Evolutionary conservation across 2,797 vertebrate genomes (phyloP).

Genomic region (Oreochromis mossambicus): DNA sequence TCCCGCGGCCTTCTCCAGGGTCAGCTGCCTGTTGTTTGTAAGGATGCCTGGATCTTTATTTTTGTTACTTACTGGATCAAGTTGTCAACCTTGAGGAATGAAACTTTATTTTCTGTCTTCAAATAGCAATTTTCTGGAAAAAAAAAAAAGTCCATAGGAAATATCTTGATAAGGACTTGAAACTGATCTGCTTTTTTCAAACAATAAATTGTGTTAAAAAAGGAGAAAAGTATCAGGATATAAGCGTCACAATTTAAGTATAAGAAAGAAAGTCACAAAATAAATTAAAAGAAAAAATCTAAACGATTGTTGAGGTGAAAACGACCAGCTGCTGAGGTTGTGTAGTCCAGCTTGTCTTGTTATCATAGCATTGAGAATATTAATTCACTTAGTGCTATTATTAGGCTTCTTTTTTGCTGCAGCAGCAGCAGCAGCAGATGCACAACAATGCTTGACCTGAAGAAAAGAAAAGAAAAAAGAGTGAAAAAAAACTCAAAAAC

Average conservation of each 20-base stretch:
- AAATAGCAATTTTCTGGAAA: not conserved
- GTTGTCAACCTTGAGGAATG: not conserved
- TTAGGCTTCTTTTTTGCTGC: not conserved
- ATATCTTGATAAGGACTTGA: not conserved
- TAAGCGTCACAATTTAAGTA: not conserved
- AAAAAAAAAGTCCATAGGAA: not conserved
- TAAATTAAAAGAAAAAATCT: not conserved
- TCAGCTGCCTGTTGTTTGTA: conserved; percentile 35
- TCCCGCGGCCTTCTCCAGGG: not conserved
- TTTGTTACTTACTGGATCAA: not conserved
- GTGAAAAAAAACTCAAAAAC: not conserved
- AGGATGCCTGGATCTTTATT: not conserved
- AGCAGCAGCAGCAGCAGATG: not conserved
- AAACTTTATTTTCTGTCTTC: not conserved
- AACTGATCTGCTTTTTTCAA: not conserved
- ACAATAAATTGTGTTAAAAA: not conserved
- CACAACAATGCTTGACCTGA: not conserved
- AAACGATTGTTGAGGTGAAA: not conserved
- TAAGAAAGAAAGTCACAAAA: not conserved
- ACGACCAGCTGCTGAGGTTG: not conserved
- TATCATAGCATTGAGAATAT: not conserved
- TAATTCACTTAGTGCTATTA: conserved; percentile 1
- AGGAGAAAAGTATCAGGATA: not conserved
- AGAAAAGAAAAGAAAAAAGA: not conserved
- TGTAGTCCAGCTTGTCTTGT: not conserved